A percentile compares a stretch with the other conserved stretches of the same genome.
These are phyloP conservation scores for Rafetus swinhoei DNA, from an alignment of 2,113 vertebrate species.

Conservation along the genomic window DNA sequence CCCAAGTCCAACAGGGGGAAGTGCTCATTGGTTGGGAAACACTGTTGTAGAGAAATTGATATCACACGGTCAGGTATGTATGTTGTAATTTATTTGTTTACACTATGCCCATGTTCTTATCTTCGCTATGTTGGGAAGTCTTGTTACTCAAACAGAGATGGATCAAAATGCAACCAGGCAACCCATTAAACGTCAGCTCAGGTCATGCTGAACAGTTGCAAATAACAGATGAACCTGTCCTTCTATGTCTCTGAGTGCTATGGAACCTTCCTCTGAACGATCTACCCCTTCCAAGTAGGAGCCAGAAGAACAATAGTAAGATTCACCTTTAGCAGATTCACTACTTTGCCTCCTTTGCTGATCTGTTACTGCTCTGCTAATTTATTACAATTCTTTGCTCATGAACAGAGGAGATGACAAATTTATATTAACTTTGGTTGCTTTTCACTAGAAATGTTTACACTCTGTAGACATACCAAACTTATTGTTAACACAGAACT, in stretches of 20 bases:
- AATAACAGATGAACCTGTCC: neutral
- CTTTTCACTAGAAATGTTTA: neutral
- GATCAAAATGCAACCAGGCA: neutral
- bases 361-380: neutral
- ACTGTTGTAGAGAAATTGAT: neutral
- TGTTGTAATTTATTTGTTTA: neutral
- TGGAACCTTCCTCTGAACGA: neutral
- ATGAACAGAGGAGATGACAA: neutral
- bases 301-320: neutral
- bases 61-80: neutral
- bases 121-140: fast-evolving
- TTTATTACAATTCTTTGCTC: neutral
- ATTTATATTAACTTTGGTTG: neutral
- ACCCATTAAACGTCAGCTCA: neutral
- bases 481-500: neutral
- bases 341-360: neutral
- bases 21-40: neutral
- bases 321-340: neutral
- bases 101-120: neutral
- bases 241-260: neutral
- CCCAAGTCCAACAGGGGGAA: neutral
- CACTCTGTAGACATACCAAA: fast-evolving
- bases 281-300: neutral
- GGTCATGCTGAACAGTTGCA: neutral
- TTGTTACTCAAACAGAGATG: neutral